A percentile compares a stretch with the other conserved stretches of the same genome.
Evolutionary conservation across 2,797 vertebrate species (phyloP).

Genomic region (Malurus leucopterus): DNA sequence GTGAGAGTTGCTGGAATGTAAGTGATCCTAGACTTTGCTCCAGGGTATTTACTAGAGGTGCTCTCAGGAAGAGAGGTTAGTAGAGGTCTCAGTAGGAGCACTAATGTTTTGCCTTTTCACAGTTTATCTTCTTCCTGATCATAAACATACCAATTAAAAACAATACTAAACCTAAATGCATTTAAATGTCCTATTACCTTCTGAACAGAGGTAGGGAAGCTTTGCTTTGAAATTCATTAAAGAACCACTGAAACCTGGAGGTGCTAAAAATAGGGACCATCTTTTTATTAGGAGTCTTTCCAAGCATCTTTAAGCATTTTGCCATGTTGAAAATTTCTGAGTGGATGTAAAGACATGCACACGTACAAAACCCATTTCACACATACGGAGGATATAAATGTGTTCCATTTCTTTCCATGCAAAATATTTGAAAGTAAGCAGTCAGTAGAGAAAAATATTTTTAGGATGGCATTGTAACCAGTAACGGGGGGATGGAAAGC

Average conservation of each 20-base stretch:
- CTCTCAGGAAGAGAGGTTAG: slow-evolving; percentile 68
- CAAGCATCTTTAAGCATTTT: background rate
- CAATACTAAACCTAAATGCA: slow-evolving; percentile 53
- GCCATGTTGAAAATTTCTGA: background rate
- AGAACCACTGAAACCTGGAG: background rate
- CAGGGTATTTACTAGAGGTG: slow-evolving; percentile 67
- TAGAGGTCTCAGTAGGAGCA: slow-evolving; percentile 63
- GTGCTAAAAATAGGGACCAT: background rate
- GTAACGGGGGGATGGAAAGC: background rate
- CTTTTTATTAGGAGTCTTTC: background rate
- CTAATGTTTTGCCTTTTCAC: slow-evolving; percentile 74
- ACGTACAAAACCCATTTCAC: background rate
- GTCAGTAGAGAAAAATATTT: background rate
- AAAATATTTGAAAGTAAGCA: background rate
- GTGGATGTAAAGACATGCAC: background rate
- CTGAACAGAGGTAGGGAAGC: background rate
- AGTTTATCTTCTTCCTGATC: slow-evolving; percentile 63
- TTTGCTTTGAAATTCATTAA: slow-evolving; percentile 10
- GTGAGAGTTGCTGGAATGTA: slow-evolving; percentile 68
- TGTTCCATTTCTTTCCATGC: background rate
- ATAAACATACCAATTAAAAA: slow-evolving; percentile 69
- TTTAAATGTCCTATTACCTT: slow-evolving; percentile 43
- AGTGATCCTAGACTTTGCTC: slow-evolving; percentile 74
- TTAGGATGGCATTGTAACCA: background rate
- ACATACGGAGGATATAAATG: background rate